These are phyloP conservation scores for Myotis planiceps DNA, from an alignment of 2,797 vertebrate species.

Conservation along the genomic window DNA sequence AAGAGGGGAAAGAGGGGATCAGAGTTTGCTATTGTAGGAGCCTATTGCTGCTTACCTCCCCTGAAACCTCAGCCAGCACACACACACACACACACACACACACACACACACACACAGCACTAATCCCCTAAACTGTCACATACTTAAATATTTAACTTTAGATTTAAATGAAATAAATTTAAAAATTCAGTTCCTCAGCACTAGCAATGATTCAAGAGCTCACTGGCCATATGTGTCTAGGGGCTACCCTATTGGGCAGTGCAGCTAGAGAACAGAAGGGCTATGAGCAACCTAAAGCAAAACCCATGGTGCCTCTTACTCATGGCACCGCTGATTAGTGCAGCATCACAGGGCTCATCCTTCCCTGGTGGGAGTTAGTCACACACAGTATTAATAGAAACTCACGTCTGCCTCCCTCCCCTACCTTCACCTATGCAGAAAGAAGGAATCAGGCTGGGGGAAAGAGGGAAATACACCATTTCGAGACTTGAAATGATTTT, in stretches of 20 bases:
- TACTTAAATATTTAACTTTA: background rate
- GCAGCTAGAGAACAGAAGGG: background rate
- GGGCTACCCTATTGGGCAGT: background rate
- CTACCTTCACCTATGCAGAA: background rate
- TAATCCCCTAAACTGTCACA: background rate
- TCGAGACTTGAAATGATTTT: slow-evolving; percentile 68
- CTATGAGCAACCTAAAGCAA: background rate
- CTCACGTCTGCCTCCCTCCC: background rate
- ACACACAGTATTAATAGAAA: background rate
- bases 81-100: background rate
- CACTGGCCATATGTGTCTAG: background rate
- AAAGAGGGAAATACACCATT: slow-evolving; percentile 59
- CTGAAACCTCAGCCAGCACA: too few species aligned
- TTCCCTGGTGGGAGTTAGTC: background rate
- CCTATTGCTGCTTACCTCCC: background rate
- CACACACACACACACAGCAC: background rate
- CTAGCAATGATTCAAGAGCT: background rate
- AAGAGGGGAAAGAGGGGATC: background rate
- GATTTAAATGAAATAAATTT: slow-evolving; percentile 7
- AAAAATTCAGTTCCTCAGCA: background rate
- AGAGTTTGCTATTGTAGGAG: background rate
- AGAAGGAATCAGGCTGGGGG: slow-evolving; percentile 20
- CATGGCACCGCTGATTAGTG: background rate
- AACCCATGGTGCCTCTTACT: background rate
- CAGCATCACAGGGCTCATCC: background rate